These are phyloP conservation scores for Strigamia maritima DNA, from an alignment of 2,888 invertebrate genomes.

Conservation along the genomic window DNA sequence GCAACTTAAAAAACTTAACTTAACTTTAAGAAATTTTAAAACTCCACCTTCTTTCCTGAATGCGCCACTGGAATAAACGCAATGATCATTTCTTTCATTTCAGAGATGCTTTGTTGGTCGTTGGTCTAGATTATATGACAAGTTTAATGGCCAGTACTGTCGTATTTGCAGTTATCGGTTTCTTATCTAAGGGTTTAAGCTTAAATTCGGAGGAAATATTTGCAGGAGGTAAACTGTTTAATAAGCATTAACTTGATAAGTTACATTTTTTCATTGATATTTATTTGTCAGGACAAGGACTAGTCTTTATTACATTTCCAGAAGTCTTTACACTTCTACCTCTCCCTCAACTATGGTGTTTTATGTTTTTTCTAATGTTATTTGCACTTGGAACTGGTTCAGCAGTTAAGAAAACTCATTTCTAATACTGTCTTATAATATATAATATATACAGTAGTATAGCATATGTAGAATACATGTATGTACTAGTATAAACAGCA, in stretches of 20 bases:
- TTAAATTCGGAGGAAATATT: slow-evolving; percentile 47
- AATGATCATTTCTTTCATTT: too few species aligned
- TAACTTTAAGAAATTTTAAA: too few species aligned
- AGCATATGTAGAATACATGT: too few species aligned
- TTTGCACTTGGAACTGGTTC: slow-evolving; percentile 38
- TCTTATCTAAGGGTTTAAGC: slow-evolving; percentile 53
- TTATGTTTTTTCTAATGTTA: slow-evolving; percentile 46
- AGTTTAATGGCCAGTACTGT: slow-evolving; percentile 54
- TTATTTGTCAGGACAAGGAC: slow-evolving; percentile 44
- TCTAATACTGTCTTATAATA: too few species aligned
- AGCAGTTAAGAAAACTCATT: slow-evolving; percentile 23
- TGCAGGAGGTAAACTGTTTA: slow-evolving; percentile 42
- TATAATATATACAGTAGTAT: too few species aligned
- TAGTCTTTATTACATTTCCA: slow-evolving; percentile 47
- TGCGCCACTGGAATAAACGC: too few species aligned
- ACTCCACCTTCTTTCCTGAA: too few species aligned
- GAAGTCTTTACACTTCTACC: slow-evolving; percentile 46
- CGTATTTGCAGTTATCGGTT: slow-evolving; percentile 54
- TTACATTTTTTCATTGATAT: background rate
- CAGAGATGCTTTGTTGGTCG: slow-evolving; percentile 48
- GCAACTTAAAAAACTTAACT: background rate
- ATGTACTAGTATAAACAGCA: too few species aligned
- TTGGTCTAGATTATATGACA: slow-evolving; percentile 51
- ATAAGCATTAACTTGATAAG: background rate
- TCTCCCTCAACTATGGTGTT: slow-evolving; percentile 46